These are phyloP conservation scores for Microctonus aethiopoides DNA, from an alignment of 2,888 invertebrate genomes.

Conservation along the genomic window DNA sequence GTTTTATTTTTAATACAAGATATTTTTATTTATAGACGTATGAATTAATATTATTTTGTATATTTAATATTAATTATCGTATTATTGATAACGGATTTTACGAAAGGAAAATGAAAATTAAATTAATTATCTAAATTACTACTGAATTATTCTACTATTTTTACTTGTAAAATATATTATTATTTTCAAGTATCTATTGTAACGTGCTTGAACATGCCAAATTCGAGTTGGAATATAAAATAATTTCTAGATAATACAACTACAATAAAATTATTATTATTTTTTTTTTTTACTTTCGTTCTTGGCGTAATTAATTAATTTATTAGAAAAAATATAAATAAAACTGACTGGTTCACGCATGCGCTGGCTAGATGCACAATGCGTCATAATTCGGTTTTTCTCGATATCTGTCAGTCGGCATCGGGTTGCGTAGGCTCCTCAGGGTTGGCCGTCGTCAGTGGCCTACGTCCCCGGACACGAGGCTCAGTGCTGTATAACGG, in stretches of 20 bases:
- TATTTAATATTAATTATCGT: not conserved
- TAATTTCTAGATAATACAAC: not conserved
- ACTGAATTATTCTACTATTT: not conserved
- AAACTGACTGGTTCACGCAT: constrained; percentile 54
- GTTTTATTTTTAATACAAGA: not conserved
- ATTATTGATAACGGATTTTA: not conserved
- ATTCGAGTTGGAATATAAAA: constrained; percentile 31
- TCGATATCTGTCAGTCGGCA: constrained; percentile 46
- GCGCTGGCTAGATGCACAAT: constrained; percentile 68
- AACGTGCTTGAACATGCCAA: constrained; percentile 42
- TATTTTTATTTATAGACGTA: not conserved
- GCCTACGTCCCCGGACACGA: constrained; percentile 69
- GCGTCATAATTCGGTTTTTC: constrained; percentile 66
- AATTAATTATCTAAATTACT: not conserved
- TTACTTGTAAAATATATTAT: not conserved
- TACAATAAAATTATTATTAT: constrained; percentile 8
- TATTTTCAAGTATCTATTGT: not conserved
- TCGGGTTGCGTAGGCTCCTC: constrained; percentile 60
- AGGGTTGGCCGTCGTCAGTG: constrained; percentile 63
- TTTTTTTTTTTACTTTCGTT: not conserved
- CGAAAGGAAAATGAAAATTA: not conserved
- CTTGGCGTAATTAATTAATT: not conserved
- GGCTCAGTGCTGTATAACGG: constrained; percentile 68
- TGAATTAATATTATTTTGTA: not conserved
- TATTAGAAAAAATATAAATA: constrained; percentile 1